Evolutionary conservation across 2,888 invertebrate genomes (phyloP).

Genomic region (Mythimna lalbum): DNA sequence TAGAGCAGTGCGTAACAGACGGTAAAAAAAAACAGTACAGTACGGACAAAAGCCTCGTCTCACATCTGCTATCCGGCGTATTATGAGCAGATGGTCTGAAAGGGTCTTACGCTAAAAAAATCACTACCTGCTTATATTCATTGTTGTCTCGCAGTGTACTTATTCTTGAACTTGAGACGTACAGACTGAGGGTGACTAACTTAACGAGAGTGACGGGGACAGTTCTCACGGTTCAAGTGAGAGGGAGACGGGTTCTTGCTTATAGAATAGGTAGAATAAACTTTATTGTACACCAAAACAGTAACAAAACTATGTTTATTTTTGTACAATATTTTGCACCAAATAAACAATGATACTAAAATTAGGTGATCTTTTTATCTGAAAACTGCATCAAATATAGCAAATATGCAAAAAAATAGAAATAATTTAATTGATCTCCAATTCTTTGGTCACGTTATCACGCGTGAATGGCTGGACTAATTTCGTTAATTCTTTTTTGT

Average conservation of each 20-base stretch:
- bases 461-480: too few relatives aligned
- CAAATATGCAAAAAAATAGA: too few relatives aligned
- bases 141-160: slow-evolving; percentile 71
- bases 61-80: slow-evolving; percentile 84
- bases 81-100: slow-evolving; percentile 81
- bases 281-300: too few relatives aligned
- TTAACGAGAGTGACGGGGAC: slow-evolving; percentile 34
- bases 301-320: neutral
- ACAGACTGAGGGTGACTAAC: slow-evolving; percentile 58
- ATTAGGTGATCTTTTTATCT: too few relatives aligned
- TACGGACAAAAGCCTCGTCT: slow-evolving; percentile 75
- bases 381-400: too few relatives aligned
- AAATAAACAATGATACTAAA: too few relatives aligned
- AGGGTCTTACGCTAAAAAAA: slow-evolving; percentile 77
- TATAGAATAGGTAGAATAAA: too few relatives aligned
- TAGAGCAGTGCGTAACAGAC: slow-evolving; percentile 66
- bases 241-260: neutral
- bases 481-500: too few relatives aligned
- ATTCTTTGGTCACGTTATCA: too few relatives aligned
- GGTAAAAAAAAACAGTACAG: slow-evolving; percentile 72
- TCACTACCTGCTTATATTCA: slow-evolving; percentile 81
- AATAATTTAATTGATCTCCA: too few relatives aligned
- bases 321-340: too few relatives aligned
- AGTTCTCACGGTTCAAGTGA: slow-evolving; percentile 49
- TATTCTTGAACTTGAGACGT: slow-evolving; percentile 79